Evolutionary conservation across 2,797 vertebrate species (phyloP), one percentile per base, ranked within the genome.

Genomic region (Gallirallus australis): DNA sequence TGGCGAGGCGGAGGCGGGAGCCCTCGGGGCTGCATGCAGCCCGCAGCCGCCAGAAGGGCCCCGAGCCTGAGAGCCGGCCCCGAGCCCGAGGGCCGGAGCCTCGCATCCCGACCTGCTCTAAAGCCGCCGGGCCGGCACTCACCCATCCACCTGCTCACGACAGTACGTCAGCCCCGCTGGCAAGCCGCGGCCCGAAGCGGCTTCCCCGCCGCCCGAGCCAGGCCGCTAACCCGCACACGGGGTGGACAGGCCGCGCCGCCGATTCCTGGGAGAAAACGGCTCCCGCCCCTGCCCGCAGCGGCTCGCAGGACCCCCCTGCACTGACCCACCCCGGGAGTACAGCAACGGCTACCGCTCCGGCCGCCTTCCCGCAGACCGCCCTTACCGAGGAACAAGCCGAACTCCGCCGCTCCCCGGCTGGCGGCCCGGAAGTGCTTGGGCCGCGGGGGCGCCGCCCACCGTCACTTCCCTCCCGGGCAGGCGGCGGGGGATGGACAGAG

Each of bases 331-430:
- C 37, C 11, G 12, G 5, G 12, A 27, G 4, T 25, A 3, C 12
- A 1, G 4, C 28, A 6, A 15, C n/a, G 18, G 14, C 56, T 1
- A 4, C 52, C 5, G 31, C 37, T 8, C 19, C 42, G 4, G 14
- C 37, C 12, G 25, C 47, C 57, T 45, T 8, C 37, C 47, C 25
- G 6, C 37, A 20, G 28, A 11, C 10, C 10, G 7, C 48, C 9
- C 73, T 70, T 40, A 86, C 57, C 64, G 1, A 31, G 17, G 13
- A n/a, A 7, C 31, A 3, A 13, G 37, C 31, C 25, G 4, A 28
- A 28, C 39, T 37, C 47, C 16, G 12, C 18, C 23, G 10, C 25
- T 30, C 52, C 25, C 6, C 52, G 35, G 42, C 30, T 15, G 27
- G 25, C 61, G 39, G 53, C 70, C 86, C 86, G 86, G 86, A 81